A percentile compares a stretch with the other conserved stretches of the same genome.
Conservation (phyloP, 37 sponge, comb jelly and placozoan species). For the Aplysina aerophoba region DNA sequence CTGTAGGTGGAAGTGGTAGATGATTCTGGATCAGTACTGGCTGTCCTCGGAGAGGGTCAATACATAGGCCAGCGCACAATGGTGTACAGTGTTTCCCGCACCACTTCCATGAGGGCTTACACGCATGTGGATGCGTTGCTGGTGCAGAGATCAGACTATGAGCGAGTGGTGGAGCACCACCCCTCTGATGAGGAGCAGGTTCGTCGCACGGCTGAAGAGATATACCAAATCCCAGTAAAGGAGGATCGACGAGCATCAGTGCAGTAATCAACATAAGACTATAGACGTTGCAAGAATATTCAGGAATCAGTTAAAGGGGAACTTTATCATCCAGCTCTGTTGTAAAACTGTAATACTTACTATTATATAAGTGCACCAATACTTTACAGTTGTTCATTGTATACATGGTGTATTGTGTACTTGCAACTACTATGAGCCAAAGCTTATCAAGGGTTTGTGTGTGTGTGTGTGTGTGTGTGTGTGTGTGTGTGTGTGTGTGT, state of each 20-base stretch:
- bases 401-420: too few species aligned
- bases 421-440: too few species aligned
- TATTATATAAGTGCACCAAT: too few species aligned
- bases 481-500: too few species aligned
- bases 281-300: too few species aligned
- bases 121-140: conserved; percentile 62
- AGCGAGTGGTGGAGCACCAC: conserved; percentile 38
- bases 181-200: conserved; percentile 9
- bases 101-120: conserved; percentile 36
- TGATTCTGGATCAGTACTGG: not conserved
- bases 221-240: conserved; percentile 23
- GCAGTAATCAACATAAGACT: too few species aligned
- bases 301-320: too few species aligned
- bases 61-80: conserved; percentile 48
- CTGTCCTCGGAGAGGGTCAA: conserved; percentile 38
- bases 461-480: too few species aligned
- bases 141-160: conserved; percentile 46
- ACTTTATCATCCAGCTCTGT: too few species aligned
- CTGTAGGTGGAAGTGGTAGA: conserved; percentile 45
- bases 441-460: too few species aligned
- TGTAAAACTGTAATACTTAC: too few species aligned
- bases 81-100: conserved; percentile 48
- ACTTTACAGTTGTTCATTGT: too few species aligned
- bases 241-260: conserved; percentile 5
- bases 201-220: not conserved